A percentile compares a stretch with the other conserved stretches of the same genome.
Evolutionary conservation across 2,797 vertebrate genomes (phyloP).

Genomic region (Myiotriccus ornatus): DNA sequence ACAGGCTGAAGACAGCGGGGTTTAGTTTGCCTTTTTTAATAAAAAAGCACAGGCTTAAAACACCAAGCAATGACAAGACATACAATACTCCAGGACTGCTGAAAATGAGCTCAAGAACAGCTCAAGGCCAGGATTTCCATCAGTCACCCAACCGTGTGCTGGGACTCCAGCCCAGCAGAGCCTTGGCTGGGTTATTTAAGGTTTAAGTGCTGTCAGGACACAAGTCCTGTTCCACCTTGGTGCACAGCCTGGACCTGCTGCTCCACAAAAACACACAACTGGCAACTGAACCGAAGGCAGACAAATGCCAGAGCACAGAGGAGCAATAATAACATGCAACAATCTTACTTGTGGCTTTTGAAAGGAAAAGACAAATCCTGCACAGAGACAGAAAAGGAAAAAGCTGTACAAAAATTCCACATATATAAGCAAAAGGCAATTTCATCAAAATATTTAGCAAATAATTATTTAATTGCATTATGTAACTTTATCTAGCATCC

Average conservation of each 20-base stretch:
- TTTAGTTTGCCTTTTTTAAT: neutral
- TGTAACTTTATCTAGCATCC: neutral
- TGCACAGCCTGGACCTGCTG: neutral
- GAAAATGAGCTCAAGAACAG: neutral
- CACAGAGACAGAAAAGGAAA: neutral
- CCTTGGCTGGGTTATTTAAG: neutral
- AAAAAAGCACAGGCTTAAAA: neutral
- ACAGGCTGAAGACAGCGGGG: neutral
- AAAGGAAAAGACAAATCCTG: neutral
- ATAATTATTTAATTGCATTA: neutral
- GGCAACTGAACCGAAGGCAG: fast-evolving
- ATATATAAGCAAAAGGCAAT: neutral
- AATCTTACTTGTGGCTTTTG: neutral
- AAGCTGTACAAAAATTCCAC: neutral
- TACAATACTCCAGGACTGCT: neutral
- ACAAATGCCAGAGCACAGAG: neutral
- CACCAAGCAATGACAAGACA: neutral
- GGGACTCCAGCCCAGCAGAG: neutral
- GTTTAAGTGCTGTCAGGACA: neutral
- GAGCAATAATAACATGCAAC: neutral
- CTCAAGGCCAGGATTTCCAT: neutral
- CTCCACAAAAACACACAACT: neutral
- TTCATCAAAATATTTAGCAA: neutral
- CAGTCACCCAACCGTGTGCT: neutral
- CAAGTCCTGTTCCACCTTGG: neutral